Percentiles rank a stretch among this genome's conserved stretches.
Evolutionary conservation across 2,888 invertebrate species (phyloP).

Genomic region (Amphipoea lucens): DNA sequence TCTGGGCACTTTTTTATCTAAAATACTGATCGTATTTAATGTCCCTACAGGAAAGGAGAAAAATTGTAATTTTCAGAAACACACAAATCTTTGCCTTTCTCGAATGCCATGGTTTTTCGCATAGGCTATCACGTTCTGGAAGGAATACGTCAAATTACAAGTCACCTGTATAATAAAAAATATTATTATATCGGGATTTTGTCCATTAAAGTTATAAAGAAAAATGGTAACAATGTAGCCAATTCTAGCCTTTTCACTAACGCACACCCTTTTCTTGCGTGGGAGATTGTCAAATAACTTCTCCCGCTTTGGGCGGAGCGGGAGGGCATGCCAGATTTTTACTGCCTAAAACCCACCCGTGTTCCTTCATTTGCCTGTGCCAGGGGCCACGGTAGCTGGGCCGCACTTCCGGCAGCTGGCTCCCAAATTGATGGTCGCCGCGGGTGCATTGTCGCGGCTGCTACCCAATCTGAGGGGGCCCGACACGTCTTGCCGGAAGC

Average conservation of each 20-base stretch:
- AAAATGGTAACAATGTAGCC: not conserved
- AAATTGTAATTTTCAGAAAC: not conserved
- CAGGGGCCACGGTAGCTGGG: no score
- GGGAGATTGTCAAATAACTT: no score
- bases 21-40: not conserved
- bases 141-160: not conserved
- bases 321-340: no score
- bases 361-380: no score
- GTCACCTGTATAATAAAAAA: not conserved
- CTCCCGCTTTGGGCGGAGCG: no score
- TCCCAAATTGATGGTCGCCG: no score
- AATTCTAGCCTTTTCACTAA: not conserved
- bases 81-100: not conserved
- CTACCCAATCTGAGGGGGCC: no score
- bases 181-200: not conserved
- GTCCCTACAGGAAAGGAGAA: not conserved
- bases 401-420: no score
- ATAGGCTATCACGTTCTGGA: not conserved
- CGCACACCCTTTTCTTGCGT: not conserved
- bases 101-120: not conserved
- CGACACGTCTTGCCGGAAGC: no score
- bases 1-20: not conserved
- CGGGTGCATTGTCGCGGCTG: no score
- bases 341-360: no score
- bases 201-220: not conserved